A percentile compares a stretch with the other conserved stretches of the same genome.
Conservation (phyloP, 2,888 invertebrate species). For the Anoplius nigerrimus region DNA sequence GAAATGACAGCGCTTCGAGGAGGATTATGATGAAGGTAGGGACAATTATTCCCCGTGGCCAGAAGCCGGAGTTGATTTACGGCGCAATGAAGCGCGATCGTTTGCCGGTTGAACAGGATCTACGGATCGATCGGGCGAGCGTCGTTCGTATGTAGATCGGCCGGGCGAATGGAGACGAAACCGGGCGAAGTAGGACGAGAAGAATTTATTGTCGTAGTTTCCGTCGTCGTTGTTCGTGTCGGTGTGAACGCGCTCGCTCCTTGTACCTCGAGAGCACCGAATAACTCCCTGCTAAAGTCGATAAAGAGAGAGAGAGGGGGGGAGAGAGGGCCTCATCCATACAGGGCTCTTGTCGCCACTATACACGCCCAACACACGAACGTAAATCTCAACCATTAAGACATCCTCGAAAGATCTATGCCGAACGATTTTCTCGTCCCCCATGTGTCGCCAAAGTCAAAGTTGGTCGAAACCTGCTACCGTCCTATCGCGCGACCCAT, state of each 20-base stretch:
- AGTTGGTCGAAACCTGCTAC: too few relatives aligned
- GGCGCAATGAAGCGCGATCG: too few relatives aligned
- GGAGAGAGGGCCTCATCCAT: too few relatives aligned
- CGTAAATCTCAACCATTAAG: conserved; percentile 4
- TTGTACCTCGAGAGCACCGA: conserved; percentile 6
- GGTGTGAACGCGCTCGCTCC: not conserved
- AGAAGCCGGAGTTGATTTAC: too few relatives aligned
- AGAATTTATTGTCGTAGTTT: conserved; percentile 30
- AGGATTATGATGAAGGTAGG: too few relatives aligned
- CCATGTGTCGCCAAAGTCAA: too few relatives aligned
- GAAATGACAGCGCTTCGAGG: too few relatives aligned
- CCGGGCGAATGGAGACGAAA: conserved; percentile 22
- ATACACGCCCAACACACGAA: conserved; percentile 13
- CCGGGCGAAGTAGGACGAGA: conserved; percentile 24
- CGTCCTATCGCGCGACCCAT: too few relatives aligned
- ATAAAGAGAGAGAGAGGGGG: too few relatives aligned
- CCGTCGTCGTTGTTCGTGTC: conserved; percentile 1
- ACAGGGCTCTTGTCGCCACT: conserved; percentile 2
- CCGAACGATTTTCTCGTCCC: not conserved
- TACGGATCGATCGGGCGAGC: too few relatives aligned
- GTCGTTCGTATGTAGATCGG: conserved; percentile 11
- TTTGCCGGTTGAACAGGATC: too few relatives aligned
- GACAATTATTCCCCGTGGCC: too few relatives aligned
- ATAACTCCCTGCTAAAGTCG: conserved; percentile 8
- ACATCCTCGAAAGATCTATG: not conserved